Evolutionary conservation across 1,140 invertebrate genomes (phyloP).

Genomic region (Drosophila micromelanica): DNA sequence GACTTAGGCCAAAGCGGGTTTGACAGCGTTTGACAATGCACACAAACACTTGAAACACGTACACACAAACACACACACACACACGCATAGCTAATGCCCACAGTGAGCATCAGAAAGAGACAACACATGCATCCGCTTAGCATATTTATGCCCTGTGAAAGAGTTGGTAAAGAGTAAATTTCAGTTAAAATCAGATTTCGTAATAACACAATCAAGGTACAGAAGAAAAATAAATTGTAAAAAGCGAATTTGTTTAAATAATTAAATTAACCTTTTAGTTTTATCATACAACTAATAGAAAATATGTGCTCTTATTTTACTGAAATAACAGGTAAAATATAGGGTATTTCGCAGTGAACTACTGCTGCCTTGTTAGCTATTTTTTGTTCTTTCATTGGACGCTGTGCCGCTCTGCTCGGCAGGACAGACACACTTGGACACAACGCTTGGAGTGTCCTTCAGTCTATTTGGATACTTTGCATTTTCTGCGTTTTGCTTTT

Average conservation of each 20-base stretch:
- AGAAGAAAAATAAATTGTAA: too few species aligned
- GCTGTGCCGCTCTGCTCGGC: not conserved
- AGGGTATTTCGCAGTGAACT: slow-evolving; percentile 9
- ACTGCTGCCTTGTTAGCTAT: not conserved
- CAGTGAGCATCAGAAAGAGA: slow-evolving; percentile 12
- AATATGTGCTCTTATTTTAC: too few species aligned
- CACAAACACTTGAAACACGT: slow-evolving; percentile 32
- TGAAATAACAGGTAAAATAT: too few species aligned
- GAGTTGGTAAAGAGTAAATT: not conserved
- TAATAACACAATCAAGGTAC: too few species aligned
- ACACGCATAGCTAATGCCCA: slow-evolving; percentile 1
- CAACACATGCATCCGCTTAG: slow-evolving; percentile 46
- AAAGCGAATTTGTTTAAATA: too few species aligned
- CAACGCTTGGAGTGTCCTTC: slow-evolving; percentile 77
- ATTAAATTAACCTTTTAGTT: too few species aligned
- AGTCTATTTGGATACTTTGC: slow-evolving; percentile 83
- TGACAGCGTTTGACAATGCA: slow-evolving; percentile 77
- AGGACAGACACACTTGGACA: slow-evolving; percentile 73
- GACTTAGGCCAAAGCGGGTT: slow-evolving; percentile 67
- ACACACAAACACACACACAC: slow-evolving; percentile 26
- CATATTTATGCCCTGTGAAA: slow-evolving; percentile 57
- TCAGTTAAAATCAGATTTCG: not conserved
- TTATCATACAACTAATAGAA: too few species aligned
- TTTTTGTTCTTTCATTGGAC: not conserved
- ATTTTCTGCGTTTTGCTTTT: slow-evolving; percentile 63